A percentile compares a stretch with the other conserved stretches of the same genome.
Evolutionary conservation across 2,113 vertebrate species (phyloP).

Genomic region (Paramormyrops kingsleyae): DNA sequence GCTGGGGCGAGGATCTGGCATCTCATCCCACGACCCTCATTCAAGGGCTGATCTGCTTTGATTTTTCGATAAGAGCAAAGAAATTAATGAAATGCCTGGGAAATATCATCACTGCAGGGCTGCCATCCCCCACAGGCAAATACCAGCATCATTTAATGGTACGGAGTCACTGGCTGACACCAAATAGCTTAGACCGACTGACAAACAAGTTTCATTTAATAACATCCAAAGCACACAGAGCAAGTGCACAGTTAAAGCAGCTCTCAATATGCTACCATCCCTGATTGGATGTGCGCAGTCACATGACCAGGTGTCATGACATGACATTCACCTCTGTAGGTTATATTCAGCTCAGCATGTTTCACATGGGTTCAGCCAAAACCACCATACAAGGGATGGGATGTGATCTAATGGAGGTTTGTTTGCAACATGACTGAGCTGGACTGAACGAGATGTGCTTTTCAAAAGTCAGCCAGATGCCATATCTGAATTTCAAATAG

Average conservation of each 20-base stretch:
- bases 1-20: background rate
- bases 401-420: background rate
- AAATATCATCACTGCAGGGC: background rate
- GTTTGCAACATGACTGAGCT: background rate
- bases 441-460: background rate
- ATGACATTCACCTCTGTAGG: background rate
- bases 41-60: background rate
- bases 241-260: background rate
- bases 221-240: background rate
- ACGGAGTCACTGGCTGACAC: background rate
- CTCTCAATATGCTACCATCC: background rate
- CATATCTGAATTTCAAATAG: background rate
- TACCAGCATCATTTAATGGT: background rate
- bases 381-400: background rate
- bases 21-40: background rate
- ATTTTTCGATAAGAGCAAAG: background rate
- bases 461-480: constrained; percentile 3
- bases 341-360: background rate
- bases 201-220: background rate
- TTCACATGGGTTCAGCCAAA: background rate
- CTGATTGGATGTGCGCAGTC: background rate
- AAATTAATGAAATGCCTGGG: background rate
- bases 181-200: background rate
- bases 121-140: background rate
- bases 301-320: background rate